These are phyloP conservation scores for Chionomys nivalis DNA, from an alignment of 2,113 vertebrate species.

Conservation along the genomic window DNA sequence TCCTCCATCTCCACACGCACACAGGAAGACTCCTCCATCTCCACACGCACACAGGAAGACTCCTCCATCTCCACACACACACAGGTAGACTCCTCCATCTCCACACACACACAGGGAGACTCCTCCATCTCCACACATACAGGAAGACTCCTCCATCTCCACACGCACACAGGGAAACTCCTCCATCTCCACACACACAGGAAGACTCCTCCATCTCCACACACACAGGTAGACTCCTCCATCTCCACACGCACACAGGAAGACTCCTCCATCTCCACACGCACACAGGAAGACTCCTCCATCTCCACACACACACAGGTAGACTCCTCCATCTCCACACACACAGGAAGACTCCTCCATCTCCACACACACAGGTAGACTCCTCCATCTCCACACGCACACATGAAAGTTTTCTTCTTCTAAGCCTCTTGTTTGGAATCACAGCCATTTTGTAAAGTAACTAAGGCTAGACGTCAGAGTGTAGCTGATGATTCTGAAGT, in stretches of 20 bases:
- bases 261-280: background rate
- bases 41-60: background rate
- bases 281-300: background rate
- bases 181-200: background rate
- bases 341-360: background rate
- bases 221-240: background rate
- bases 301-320: background rate
- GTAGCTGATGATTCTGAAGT: background rate
- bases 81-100: background rate
- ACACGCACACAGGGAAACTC: background rate
- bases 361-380: background rate
- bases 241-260: background rate
- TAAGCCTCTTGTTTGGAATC: background rate
- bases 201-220: background rate
- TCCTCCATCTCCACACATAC: background rate
- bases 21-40: background rate
- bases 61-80: background rate
- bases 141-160: background rate
- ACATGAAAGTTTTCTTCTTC: background rate
- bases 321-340: background rate
- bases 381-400: background rate
- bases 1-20: background rate
- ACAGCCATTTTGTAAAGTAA: background rate
- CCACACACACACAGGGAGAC: background rate
- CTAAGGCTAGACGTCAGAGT: background rate